Base-by-base conservation (phyloP, 2,888 invertebrate species). In the Drosophila leonis region DNA sequence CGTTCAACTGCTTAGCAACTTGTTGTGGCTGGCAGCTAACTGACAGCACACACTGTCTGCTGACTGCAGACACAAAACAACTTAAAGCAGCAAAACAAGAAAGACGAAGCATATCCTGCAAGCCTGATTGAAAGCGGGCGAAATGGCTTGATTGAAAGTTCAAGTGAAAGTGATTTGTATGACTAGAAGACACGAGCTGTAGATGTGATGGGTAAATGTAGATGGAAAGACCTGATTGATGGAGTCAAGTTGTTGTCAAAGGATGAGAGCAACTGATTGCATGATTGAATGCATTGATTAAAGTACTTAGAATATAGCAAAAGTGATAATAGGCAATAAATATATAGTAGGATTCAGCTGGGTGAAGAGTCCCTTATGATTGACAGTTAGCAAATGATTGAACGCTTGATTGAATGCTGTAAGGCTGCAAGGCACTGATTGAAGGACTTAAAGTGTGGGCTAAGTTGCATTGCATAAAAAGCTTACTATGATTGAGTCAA, bases 1-100 rank as follows among this genome's bases (percentile, higher is more conserved):
- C 33, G 37, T 12, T 54, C 37, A 41, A 46, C 33, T 41, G 41
- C 39, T 39, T 24, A 39, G 20, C 35, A 66, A 72, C 84, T 78
- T 78, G 75, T 75, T 39, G 52, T 20, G 27, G 62, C 51, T 46
- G 72, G 35, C 57, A 49, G 20, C 57, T 41, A 12, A 65, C 80
- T 65, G 65, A 41, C 55, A 59, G 62, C 57, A 42, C 18, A 27
- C 54, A 66, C 60, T 62, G 57, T 61, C 44, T 29, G 54, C 68
- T 20, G 29, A 13, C 42, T 37, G 29, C n/a, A 29, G 48, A 48
- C 48, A 8, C 29, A n/a, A n/a, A 48, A 29, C 48, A 29, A 29
- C 48, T 48, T 10, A 6, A 29, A 48, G 46, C 48, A 29, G 48
- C n/a, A 4, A 4, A 27, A 5, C 46, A 9, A n/a, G 10, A 6